Base-by-base conservation (phyloP, 2,888 invertebrate genomes). In the Eulithis prunata region DNA sequence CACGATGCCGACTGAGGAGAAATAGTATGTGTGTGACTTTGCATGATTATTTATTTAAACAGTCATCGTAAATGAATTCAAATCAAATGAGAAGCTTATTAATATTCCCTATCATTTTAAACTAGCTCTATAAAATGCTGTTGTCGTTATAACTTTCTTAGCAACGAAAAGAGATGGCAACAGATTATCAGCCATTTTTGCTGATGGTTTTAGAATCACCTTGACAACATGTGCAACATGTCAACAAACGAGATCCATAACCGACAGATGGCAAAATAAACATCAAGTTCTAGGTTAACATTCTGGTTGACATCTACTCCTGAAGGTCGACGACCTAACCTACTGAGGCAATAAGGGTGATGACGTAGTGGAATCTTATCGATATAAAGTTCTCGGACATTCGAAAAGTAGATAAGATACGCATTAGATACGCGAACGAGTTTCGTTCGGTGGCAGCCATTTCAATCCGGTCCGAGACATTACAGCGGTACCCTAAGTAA, bases 271-370 rank as follows among this genome's bases (percentile, higher is more conserved):
- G 57, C 56, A 68, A 49, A 64, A 64, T 62, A 64, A 64, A 59
- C 66, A 68, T 63, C 76, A 76, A 80, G 78, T 81, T 81, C 79
- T 79, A 79, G 80, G 77, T 75, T 75, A 76, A 61, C 64, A 59
- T 43, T 62, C 72, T 76, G 46, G 68, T 67, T 75, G 68, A 71
- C 71, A 68, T 75, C 72, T 69, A 71, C 70, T 51, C 58, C 73
- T 55, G 69, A 67, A 70, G 73, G 71, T 73, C 69, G 58, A 56
- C 71, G 70, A 71, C 70, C 73, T 65, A 51, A 71, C 70, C 73
- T 65, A 51, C 53, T 21, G 58, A 57, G 59, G 57, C 66, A 60
- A 43, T 46, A 46, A 57, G 36, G 43, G 56, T 62, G 54, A 53
- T 70, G 65, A 65, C 67, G 62, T 57, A 62, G 58, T 56, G 67